Base-by-base conservation (phyloP, 2,113 vertebrate genomes). In the Halcyon malimbica region DNA sequence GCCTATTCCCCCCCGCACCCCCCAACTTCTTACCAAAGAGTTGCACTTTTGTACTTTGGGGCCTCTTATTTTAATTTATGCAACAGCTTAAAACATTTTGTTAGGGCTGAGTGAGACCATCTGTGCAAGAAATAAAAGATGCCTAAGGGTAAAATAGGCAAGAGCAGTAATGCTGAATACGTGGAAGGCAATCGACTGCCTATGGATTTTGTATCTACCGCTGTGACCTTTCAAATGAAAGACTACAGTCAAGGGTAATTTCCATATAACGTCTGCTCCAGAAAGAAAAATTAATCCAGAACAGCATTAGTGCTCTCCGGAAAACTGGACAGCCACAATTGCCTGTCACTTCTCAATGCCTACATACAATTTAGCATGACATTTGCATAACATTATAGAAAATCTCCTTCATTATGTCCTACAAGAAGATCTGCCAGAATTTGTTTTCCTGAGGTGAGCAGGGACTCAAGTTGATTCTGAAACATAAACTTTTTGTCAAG, bases 41-140 rank as follows among this genome's bases (percentile, higher is more conserved):
- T 93, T 97, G 95, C 91, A 97, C 94, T 94, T 96, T 89, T 94
- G 96, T 97, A 96, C 96, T 98, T 83, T 0, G 26, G 97, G 97
- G 97, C 97, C 98, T 97, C 97, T 98, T 98, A 93, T 94, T 97
- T 95, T 98, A 98, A 98, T 98, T 98, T 98, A 98, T 98, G 97
- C 98, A 98, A 97, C 92, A 97, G 98, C 96, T 98, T 98, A 97
- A 98, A 97, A 97, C 97, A 97, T 98, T 98, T 98, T 98, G 98
- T 97, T 98, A 98, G 98, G 97, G 97, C 97, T 98, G 97, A 98
- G 97, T 97, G 97, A 98, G 98, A 98, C 98, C 98, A 98, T 98
- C 98, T 98, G 98, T 98, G 98, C 95, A 90, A 97, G 97, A 97
- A 97, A 97, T 96, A 97, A 98, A 98, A 97, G 97, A 98, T 94